Evolutionary conservation across 2,113 vertebrate genomes (phyloP).

Genomic region (Rhinichthys klamathensis): DNA sequence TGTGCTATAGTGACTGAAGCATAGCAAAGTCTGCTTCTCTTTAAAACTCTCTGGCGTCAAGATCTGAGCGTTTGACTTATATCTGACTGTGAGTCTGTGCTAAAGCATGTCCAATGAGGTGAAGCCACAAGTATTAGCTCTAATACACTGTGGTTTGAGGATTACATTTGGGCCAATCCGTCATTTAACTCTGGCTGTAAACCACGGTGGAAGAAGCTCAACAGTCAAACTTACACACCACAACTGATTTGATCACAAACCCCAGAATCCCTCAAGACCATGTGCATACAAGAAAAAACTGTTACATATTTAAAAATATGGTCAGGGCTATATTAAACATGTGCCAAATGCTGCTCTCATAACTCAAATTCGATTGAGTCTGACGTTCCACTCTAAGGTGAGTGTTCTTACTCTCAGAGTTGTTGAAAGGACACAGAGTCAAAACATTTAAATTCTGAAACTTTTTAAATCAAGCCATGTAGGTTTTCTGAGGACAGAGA

Average conservation of each 20-base stretch:
- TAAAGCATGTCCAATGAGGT: constrained; percentile 20
- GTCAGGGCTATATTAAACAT: background rate
- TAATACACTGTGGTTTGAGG: constrained; percentile 14
- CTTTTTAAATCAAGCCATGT: background rate
- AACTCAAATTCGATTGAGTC: background rate
- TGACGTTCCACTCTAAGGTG: background rate
- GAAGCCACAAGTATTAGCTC: constrained; percentile 36
- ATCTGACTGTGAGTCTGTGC: constrained; percentile 14
- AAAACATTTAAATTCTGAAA: background rate
- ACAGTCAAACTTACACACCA: constrained; percentile 21
- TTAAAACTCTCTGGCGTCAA: constrained; percentile 4
- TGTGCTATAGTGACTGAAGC: background rate
- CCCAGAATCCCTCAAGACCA: constrained; percentile 32
- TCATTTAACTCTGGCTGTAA: constrained; percentile 24
- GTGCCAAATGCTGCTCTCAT: constrained; percentile 21
- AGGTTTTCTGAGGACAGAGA: background rate
- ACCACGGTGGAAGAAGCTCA: constrained; percentile 22
- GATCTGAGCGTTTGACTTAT: constrained; percentile 3
- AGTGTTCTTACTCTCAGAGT: background rate
- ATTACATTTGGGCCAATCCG: constrained; percentile 32
- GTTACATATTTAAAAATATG: constrained; percentile 36
- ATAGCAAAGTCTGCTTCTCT: constrained; percentile 14
- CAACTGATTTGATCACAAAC: constrained; percentile 26
- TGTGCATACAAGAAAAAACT: constrained; percentile 37
- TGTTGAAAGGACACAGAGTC: background rate